Percentiles rank a stretch among this genome's conserved stretches.
These are phyloP conservation scores for Taenaris catops DNA, from an alignment of 2,888 invertebrate genomes.

Conservation along the genomic window DNA sequence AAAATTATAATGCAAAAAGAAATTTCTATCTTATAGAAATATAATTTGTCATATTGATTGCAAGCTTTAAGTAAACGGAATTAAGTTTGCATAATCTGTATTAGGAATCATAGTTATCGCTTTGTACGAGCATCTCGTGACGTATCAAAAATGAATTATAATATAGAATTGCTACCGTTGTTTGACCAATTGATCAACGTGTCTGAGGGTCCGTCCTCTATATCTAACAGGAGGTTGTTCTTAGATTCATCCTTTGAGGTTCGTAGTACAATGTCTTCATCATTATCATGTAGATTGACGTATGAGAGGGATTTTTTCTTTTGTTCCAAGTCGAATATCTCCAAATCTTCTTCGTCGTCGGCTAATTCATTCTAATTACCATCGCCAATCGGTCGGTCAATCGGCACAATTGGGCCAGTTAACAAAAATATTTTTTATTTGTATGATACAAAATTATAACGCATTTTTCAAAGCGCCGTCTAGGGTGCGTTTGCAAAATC, in stretches of 20 bases:
- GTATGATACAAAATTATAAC: no score
- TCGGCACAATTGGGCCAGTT: no score
- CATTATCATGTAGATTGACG: slow-evolving; percentile 59
- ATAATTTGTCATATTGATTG: slow-evolving; percentile 9
- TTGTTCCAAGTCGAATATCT: slow-evolving; percentile 70
- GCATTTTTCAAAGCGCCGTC: no score
- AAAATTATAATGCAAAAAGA: slow-evolving; percentile 1
- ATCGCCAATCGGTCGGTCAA: no score
- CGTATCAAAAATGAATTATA: slow-evolving; percentile 42
- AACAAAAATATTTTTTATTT: no score
- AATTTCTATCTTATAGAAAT: slow-evolving; percentile 6
- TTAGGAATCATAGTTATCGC: not conserved
- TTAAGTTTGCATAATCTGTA: not conserved
- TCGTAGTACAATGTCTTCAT: slow-evolving; percentile 54
- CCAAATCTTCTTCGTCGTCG: slow-evolving; percentile 71
- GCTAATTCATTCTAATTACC: no score
- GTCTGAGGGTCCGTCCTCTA: slow-evolving; percentile 57
- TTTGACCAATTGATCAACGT: slow-evolving; percentile 64
- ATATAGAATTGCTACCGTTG: slow-evolving; percentile 59
- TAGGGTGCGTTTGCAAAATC: no score
- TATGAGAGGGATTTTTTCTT: slow-evolving; percentile 67
- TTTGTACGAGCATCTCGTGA: slow-evolving; percentile 8
- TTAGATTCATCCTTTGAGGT: slow-evolving; percentile 37
- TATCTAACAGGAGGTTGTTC: slow-evolving; percentile 61
- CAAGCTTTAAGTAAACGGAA: slow-evolving; percentile 1